Evolutionary conservation across 2,888 invertebrate genomes (phyloP), one percentile per base, ranked within the genome.

Genomic region (Phragmatobia fuliginosa): DNA sequence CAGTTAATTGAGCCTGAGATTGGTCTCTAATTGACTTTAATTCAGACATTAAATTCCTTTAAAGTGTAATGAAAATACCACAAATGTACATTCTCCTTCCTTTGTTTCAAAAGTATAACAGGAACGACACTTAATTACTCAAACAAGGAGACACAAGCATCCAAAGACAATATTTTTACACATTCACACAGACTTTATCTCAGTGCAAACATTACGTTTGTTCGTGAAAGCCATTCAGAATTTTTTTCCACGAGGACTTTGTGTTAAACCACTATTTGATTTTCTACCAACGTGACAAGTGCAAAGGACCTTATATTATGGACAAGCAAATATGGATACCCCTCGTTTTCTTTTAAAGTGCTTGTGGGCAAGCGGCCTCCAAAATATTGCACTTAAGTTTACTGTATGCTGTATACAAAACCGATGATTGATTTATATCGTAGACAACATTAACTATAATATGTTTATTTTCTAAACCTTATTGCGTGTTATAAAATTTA

Each of bases 181-280:
- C 93, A 95, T 95, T 95, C 94, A 95, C 93, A 94, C 92, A 93
- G 88, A 83, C 89, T 93, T 94, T 95, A 95, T 95, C 94, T 88
- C 87, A 90, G 88, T 83, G 79, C 90, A 93, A 92, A 95, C 91
- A 94, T 94, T 82, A 86, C 91, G 93, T 91, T 93, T 94, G 89
- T 88, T 87, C 90, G 94, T 92, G 93, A 94, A 94, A 93, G 92
- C 88, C 90, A 91, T 94, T 91, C 90, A 92, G 83, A 80, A 83
- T 92, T 93, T 94, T 56, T 93, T 91, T 93, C 89, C 86, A 82
- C 83, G 85, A 88, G 88, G 88, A 87, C 87, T 90, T 88, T 85
- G 85, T 84, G 86, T 85, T 80, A 71, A 68, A 84, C 83, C 88
- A 83, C 82, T 95, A 87, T 95, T 94, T 95, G 93, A 84, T 92